Base-by-base conservation (phyloP, 2,113 vertebrate species). In the Aplodontia rufa region DNA sequence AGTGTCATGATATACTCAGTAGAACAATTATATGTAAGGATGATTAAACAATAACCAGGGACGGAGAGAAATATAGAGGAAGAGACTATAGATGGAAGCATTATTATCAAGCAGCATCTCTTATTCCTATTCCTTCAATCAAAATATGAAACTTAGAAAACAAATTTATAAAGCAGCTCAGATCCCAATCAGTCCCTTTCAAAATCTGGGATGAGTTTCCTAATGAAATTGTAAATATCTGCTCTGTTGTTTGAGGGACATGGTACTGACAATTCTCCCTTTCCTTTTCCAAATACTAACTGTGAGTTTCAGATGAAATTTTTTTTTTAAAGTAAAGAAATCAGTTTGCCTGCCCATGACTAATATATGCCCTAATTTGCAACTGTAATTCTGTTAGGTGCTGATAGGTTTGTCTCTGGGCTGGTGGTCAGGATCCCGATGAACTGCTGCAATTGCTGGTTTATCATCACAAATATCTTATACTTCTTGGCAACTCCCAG, bases 21-120 rank as follows among this genome's bases (percentile, higher is more conserved):
- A 74, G 66, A 92, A n/a, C 24, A 81, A 88, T 96, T 96, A 81
- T 90, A 89, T 93, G 93, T 84, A 96, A 96, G 78, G 32, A 60
- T 93, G 94, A 91, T 92, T 97, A 96, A 95, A 83, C 62, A 24
- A 96, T 68, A 87, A 97, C 30, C 74, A 91, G 37, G 51, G 92
- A 85, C 45, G 76, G 69, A 95, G 13, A 26, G 19, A 87, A 93
- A 55, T 83, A 7, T 35, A 93, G 8, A 7, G 66, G 14, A 93
- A 93, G 45, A 42, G 68, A 95, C 53, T 81, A 13, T 76, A 85
- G 42, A 66, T 49, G 69, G 75, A 94, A 93, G 93, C 8, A n/a
- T 88, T 86, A 89, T 51, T 74, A 80, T 30, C 12, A 82, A 85
- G 75, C 26, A 86, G 11, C 28, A 93, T 86, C 26, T 53, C 35